Evolutionary conservation across 2,113 vertebrate species (phyloP), one percentile per base, ranked within the genome.

Genomic region (Phoxinus phoxinus): DNA sequence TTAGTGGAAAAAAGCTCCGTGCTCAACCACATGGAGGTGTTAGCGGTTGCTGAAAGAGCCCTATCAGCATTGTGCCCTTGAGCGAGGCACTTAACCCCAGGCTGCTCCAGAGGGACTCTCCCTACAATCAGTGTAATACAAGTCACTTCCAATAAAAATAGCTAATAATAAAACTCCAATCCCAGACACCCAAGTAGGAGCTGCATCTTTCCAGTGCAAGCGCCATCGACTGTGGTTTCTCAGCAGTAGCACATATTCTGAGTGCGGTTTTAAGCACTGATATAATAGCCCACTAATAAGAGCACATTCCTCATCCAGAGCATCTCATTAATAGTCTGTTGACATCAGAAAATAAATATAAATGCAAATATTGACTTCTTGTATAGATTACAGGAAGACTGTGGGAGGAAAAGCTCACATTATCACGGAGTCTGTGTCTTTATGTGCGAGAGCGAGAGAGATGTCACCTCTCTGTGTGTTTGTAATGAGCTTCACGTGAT

Each of bases 401-500:
- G 77, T 80, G 58, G 12, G 32, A 72, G 21, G 12, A 83, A 13
- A 69, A 53, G 6, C 35, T 63, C 27, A 58, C 58, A 67, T 35
- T 32, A 10, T 53, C 13, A 32, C 13, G 7, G 53, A 30, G 30
- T 37, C 30, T 56, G 53, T 83, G 65, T 73, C 35, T 53, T 32
- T 74, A 63, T 69, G 37, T 76, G 81, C 46, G 25, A 37, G 73
- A 61, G 53, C 12, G 61, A 78, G 71, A 84, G 61, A 87, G 46
- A 75, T 87, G 32, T 83, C 83, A 87, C 79, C 81, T 88, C 78
- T 86, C 53, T 67, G 67, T 76, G 77, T 56, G 65, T 65, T 65
- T 53, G 76, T 91, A 88, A 91, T 88, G 84, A 87, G 85, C 84
- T 88, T 82, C 88, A 89, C 83, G 65, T 88, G 90, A 86, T 41